These are phyloP conservation scores for Amphimedon queenslandica DNA, from an alignment of 37 sponge, comb jelly and placozoan genomes.

Conservation along the genomic window DNA sequence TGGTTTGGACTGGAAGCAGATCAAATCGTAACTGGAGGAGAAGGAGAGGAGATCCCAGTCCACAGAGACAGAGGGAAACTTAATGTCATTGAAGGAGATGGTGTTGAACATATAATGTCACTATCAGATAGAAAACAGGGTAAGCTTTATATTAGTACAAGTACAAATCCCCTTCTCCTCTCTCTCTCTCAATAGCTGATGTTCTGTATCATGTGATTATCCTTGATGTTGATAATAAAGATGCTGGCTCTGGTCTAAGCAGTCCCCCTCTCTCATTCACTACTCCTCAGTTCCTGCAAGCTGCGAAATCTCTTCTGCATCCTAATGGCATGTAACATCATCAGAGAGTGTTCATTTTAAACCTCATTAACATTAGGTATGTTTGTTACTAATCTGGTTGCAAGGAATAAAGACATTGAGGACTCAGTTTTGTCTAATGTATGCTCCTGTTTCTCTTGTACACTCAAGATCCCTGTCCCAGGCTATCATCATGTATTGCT, in stretches of 20 bases:
- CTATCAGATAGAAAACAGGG: background rate
- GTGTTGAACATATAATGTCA: constrained; percentile 44
- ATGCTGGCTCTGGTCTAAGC: constrained; percentile 36
- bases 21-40: background rate
- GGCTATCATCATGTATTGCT: background rate
- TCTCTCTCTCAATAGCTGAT: too few relatives aligned
- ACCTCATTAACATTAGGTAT: background rate
- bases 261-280: constrained; percentile 65
- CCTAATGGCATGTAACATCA: constrained; percentile 25
- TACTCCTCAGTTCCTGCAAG: constrained; percentile 23
- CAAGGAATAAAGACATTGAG: background rate
- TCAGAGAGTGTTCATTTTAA: too few relatives aligned
- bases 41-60: too few relatives aligned
- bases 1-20: constrained; percentile 57
- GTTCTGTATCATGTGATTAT: constrained; percentile 57
- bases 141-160: too few relatives aligned
- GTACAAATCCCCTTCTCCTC: too few relatives aligned
- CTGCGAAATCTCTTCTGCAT: constrained; percentile 15
- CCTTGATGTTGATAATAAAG: constrained; percentile 77
- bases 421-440: background rate
- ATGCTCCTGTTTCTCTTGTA: background rate
- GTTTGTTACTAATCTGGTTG: background rate
- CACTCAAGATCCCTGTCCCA: background rate
- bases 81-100: constrained; percentile 57
- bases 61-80: constrained; percentile 7